Percentiles rank a stretch among this genome's conserved stretches.
Conservation (phyloP, 1,140 invertebrate genomes). For the Pissodes strobi region DNA sequence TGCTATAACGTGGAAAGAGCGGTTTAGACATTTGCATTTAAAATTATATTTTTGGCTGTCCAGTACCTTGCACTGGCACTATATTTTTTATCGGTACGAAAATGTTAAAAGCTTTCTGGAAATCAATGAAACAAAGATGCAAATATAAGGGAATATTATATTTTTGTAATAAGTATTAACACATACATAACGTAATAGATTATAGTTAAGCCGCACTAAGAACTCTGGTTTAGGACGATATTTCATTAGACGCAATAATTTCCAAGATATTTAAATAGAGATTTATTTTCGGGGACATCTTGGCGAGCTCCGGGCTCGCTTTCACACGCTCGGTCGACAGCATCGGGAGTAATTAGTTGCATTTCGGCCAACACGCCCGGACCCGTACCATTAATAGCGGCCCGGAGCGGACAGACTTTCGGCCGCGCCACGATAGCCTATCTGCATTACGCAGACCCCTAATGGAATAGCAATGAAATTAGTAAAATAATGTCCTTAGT, state of each 20-base stretch:
- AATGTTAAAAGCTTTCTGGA: too few relatives aligned
- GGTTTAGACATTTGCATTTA: too few relatives aligned
- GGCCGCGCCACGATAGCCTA: conserved; percentile 44
- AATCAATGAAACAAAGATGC: too few relatives aligned
- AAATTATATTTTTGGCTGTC: too few relatives aligned
- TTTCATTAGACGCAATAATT: not conserved
- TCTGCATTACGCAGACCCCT: conserved; percentile 54
- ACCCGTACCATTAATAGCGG: conserved; percentile 45
- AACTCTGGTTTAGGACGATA: not conserved
- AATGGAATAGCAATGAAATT: conserved; percentile 56
- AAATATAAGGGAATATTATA: too few relatives aligned
- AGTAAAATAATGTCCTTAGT: conserved; percentile 56
- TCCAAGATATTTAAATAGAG: conserved; percentile 10
- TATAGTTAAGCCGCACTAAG: too few relatives aligned
- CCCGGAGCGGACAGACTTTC: conserved; percentile 38
- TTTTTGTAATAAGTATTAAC: too few relatives aligned
- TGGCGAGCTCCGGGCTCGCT: conserved; percentile 5
- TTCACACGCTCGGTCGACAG: conserved; percentile 26
- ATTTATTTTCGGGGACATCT: not conserved
- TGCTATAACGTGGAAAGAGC: too few relatives aligned
- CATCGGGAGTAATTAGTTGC: conserved; percentile 45
- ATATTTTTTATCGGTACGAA: too few relatives aligned
- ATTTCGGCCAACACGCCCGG: conserved; percentile 39
- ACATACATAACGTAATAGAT: too few relatives aligned
- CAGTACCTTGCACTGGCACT: too few relatives aligned